These are phyloP conservation scores for Lacanobia oleracea DNA, from an alignment of 2,888 invertebrate species.

Conservation along the genomic window DNA sequence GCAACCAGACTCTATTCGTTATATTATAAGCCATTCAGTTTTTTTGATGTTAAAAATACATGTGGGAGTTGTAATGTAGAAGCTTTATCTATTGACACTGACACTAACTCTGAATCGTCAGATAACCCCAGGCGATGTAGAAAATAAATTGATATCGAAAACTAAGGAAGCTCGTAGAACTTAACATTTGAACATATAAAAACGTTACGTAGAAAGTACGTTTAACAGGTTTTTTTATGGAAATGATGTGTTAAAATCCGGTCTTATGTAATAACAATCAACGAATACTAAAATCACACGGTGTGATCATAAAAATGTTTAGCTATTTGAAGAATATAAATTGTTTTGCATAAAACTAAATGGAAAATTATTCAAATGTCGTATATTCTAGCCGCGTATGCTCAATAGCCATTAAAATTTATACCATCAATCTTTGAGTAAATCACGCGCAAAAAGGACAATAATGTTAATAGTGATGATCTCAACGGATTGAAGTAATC, in stretches of 20 bases:
- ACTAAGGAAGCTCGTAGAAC: slow-evolving; percentile 49
- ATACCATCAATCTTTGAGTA: slow-evolving; percentile 62
- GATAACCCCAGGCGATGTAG: slow-evolving; percentile 58
- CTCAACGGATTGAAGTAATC: slow-evolving; percentile 74
- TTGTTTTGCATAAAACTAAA: slow-evolving; percentile 44
- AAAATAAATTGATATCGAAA: slow-evolving; percentile 39
- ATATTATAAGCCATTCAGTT: slow-evolving; percentile 21
- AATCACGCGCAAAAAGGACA: slow-evolving; percentile 73
- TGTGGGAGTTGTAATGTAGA: slow-evolving; percentile 20
- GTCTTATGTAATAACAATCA: slow-evolving; percentile 60
- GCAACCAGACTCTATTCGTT: slow-evolving; percentile 51
- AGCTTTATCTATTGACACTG: slow-evolving; percentile 58
- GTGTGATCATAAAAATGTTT: slow-evolving; percentile 37
- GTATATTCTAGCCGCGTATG: slow-evolving; percentile 53
- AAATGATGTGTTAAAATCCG: slow-evolving; percentile 51
- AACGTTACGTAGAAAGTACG: slow-evolving; percentile 61
- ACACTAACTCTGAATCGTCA: slow-evolving; percentile 45
- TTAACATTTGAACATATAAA: slow-evolving; percentile 41
- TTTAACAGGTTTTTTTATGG: slow-evolving; percentile 62
- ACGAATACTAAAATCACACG: slow-evolving; percentile 43
- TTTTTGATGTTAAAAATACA: slow-evolving; percentile 38
- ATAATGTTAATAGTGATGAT: slow-evolving; percentile 77
- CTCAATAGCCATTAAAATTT: slow-evolving; percentile 54
- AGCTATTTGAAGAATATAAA: slow-evolving; percentile 44
- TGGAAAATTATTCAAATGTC: slow-evolving; percentile 58